Evolutionary conservation across 2,113 vertebrate genomes (phyloP).

Genomic region (Mesocricetus auratus): DNA sequence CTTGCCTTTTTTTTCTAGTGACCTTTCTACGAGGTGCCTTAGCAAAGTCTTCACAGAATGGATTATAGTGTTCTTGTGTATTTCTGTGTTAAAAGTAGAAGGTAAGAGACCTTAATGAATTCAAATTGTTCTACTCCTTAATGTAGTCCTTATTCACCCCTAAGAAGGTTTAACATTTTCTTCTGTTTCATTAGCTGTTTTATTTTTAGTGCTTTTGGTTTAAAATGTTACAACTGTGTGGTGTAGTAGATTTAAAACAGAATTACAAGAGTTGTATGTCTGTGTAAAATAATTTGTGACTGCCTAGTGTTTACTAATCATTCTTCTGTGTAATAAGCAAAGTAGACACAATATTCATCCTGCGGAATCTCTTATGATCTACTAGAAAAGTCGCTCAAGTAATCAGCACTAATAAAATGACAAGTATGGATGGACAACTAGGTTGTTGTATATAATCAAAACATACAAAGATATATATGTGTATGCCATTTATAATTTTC

Average conservation of each 20-base stretch:
- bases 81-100: conserved; percentile 48
- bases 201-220: conserved; percentile 1
- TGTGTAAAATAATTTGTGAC: neutral
- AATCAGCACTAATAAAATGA: conserved; percentile 35
- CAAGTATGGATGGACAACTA: neutral
- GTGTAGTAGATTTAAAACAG: neutral
- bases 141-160: conserved; percentile 22
- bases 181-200: neutral
- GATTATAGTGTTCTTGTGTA: neutral
- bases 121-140: conserved; percentile 32
- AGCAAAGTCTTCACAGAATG: conserved; percentile 24
- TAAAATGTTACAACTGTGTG: conserved; percentile 26
- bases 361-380: neutral
- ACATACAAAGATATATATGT: neutral
- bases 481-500: neutral
- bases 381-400: conserved; percentile 2
- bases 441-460: neutral
- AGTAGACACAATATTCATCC: neutral
- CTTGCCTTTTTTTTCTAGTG: conserved; percentile 49
- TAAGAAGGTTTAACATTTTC: conserved; percentile 41
- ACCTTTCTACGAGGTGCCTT: conserved; percentile 31
- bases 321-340: neutral
- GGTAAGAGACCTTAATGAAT: conserved; percentile 9
- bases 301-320: neutral
- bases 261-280: neutral